Evolutionary conservation across 2,113 vertebrate genomes (phyloP).

Genomic region (Tapirus terrestris): DNA sequence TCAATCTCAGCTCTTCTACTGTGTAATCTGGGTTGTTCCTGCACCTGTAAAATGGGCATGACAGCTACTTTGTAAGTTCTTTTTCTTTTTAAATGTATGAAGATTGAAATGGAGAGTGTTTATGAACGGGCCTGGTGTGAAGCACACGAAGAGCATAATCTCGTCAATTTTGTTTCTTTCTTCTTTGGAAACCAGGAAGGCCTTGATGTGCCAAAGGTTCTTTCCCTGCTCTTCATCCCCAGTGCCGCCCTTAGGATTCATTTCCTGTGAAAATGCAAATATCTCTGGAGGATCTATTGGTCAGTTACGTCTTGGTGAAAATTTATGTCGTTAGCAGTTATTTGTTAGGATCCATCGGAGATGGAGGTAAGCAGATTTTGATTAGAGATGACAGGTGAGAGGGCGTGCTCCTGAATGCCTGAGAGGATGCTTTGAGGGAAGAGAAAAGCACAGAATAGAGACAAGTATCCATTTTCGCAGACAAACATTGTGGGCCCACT

Average conservation of each 20-base stretch:
- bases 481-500: background rate
- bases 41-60: background rate
- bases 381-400: background rate
- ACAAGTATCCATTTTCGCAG: background rate
- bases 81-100: background rate
- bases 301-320: background rate
- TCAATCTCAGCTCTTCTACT: background rate
- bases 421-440: background rate
- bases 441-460: background rate
- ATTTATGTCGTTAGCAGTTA: background rate
- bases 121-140: fast-evolving
- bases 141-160: background rate
- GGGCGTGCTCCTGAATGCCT: background rate
- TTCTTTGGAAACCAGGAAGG: background rate
- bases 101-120: background rate
- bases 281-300: background rate
- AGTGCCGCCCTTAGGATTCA: background rate
- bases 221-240: background rate
- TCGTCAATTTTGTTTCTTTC: background rate
- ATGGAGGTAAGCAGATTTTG: background rate
- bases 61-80: background rate
- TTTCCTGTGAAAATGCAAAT: background rate
- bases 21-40: background rate
- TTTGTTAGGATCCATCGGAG: background rate
- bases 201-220: background rate